Percentiles rank a stretch among this genome's conserved stretches.
phyloP scores from a whole-genome alignment of 1,140 invertebrate species.

The Pogonomyrmex barbatus region DNA sequence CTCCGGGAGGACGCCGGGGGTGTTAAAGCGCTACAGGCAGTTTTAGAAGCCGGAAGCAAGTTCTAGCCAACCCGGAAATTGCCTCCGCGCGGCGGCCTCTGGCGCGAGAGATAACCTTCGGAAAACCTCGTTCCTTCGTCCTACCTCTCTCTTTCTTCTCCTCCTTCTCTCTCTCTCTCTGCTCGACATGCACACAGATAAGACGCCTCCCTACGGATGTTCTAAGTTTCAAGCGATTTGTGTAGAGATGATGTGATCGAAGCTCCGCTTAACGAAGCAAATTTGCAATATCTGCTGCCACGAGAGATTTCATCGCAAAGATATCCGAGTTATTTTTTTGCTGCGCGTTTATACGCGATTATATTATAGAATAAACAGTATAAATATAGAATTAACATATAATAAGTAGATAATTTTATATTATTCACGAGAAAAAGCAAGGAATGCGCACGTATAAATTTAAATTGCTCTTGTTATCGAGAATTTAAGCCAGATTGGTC shows the following conservation, averaged over 20 bases:
- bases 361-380: neutral
- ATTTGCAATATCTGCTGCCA: conserved; percentile 39
- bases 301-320: neutral
- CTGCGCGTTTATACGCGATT: neutral
- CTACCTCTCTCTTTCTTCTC: neutral
- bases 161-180: conserved; percentile 6
- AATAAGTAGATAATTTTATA: neutral
- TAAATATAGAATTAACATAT: neutral
- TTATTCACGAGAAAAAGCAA: neutral
- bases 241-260: conserved; percentile 45
- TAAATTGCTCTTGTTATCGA: conserved; percentile 18
- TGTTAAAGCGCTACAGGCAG: conserved; percentile 62
- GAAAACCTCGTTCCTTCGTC: conserved; percentile 30
- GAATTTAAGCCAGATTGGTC: conserved; percentile 44
- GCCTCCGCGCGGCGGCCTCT: conserved; percentile 51
- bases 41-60: conserved; percentile 62
- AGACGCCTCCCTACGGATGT: conserved; percentile 48
- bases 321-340: neutral
- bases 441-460: conserved; percentile 18
- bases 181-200: conserved; percentile 47
- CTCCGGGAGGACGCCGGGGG: conserved; percentile 32
- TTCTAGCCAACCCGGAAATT: conserved; percentile 62
- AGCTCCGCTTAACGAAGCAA: conserved; percentile 40
- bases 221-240: conserved; percentile 59
- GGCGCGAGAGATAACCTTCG: conserved; percentile 56